Percentiles rank a stretch among this genome's conserved stretches.
These are phyloP conservation scores for Meteorus colon DNA, from an alignment of 2,888 invertebrate genomes.

Conservation along the genomic window DNA sequence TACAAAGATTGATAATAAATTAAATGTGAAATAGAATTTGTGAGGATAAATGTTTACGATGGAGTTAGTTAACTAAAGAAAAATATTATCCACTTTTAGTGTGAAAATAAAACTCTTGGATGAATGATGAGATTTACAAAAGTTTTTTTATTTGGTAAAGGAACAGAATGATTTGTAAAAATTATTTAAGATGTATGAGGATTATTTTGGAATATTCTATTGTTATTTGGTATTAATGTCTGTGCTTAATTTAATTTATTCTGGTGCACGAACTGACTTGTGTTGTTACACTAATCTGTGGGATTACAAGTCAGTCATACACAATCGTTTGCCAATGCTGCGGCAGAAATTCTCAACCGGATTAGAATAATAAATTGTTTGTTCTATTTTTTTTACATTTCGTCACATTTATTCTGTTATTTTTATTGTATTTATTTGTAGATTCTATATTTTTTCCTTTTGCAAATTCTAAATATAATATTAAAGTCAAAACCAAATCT, in stretches of 20 bases:
- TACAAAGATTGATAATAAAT: too few relatives aligned
- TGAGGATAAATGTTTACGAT: too few relatives aligned
- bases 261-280: not conserved
- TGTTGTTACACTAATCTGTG: constrained; percentile 5
- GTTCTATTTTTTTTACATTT: not conserved
- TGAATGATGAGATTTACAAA: too few relatives aligned
- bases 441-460: not conserved
- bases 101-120: too few relatives aligned
- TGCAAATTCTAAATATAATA: too few relatives aligned
- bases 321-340: not conserved
- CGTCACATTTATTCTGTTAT: not conserved
- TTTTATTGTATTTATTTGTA: not conserved
- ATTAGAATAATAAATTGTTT: not conserved
- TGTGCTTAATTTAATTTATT: not conserved
- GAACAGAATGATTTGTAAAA: not conserved
- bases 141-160: too few relatives aligned
- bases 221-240: not conserved
- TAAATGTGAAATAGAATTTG: too few relatives aligned
- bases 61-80: too few relatives aligned
- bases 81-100: too few relatives aligned
- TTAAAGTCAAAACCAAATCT: too few relatives aligned
- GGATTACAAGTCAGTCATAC: not conserved
- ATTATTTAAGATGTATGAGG: not conserved
- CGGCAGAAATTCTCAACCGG: not conserved
- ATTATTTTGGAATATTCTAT: not conserved